A percentile compares a stretch with the other conserved stretches of the same genome.
phyloP scores from a whole-genome alignment of 1,140 invertebrate genomes.

The Tetragonula clypearis region DNA sequence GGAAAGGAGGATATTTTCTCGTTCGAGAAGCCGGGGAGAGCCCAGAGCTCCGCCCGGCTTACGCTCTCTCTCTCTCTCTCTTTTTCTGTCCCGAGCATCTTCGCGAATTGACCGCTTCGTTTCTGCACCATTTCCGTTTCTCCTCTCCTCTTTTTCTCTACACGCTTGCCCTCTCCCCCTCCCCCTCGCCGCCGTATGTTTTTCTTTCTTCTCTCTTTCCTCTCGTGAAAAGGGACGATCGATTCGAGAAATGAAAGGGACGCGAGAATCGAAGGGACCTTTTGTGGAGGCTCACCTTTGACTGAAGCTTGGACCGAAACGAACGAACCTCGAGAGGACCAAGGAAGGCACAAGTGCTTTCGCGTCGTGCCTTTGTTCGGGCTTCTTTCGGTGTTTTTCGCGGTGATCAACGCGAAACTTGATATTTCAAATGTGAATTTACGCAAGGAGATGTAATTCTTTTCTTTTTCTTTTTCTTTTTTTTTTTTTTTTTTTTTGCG shows the following conservation, averaged over 20 bases:
- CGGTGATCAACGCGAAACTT: background rate
- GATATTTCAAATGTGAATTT: background rate
- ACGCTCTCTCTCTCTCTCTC: background rate
- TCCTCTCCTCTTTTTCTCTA: background rate
- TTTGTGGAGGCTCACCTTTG: constrained; percentile 20
- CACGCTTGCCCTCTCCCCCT: background rate
- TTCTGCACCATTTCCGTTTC: constrained; percentile 32
- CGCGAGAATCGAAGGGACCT: constrained; percentile 13
- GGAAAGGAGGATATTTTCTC: constrained; percentile 64
- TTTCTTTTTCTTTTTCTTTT: no score
- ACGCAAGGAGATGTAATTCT: no score
- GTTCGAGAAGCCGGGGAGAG: background rate
- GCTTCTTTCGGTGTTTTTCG: background rate
- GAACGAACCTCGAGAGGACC: background rate
- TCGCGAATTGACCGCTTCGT: constrained; percentile 41
- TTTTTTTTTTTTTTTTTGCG: no score
- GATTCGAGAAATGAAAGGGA: constrained; percentile 23
- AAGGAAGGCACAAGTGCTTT: background rate
- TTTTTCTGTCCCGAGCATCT: background rate
- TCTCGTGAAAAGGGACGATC: constrained; percentile 13
- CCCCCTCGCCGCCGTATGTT: no score
- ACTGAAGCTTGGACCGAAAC: background rate
- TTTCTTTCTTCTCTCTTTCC: background rate
- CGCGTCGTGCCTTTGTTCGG: background rate
- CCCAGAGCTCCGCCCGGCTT: background rate